Evolutionary conservation across 2,797 vertebrate genomes (phyloP), one percentile per base, ranked within the genome.

Genomic region (Aplochiton taeniatus): DNA sequence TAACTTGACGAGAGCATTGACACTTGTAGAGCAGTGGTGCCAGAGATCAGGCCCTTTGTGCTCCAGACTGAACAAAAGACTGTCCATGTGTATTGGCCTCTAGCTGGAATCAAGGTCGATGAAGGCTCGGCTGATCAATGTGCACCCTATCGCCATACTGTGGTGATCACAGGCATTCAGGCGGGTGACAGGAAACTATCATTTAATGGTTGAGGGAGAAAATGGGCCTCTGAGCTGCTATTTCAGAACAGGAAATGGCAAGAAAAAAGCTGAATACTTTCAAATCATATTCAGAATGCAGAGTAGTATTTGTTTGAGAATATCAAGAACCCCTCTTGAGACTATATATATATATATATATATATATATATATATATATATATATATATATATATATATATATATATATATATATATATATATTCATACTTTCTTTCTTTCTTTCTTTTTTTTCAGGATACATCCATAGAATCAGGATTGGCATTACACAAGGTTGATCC

Each of bases 1-100:
- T 78, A 86, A 78, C 86, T 79, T 78, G 73, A 81, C 75, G 68
- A 67, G 68, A 68, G 87, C 85, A 86, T 82, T 85, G 82, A 82
- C 80, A 83, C 70, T 84, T 55, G 14, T 80, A 71, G 77, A 78
- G 73, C 58, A 77, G 75, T 79, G 72, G 55, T 70, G 19, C 75
- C 17, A 46, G 79, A 77, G 77, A 83, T 52, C 59, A 44, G 63
- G 68, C 63, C 83, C 81, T 31, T 6, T 31, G 31, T 31, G 31
- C 2, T 72, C 73, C 72, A 11, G 41, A 54, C 70, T 72, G 72
- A 55, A 80, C 73, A 76, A 71, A 63, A 71, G 62, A 72, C 70
- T 78, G 79, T 77, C 78, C 75, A n/a, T n/a, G 70, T n/a, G 49
- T 17, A 62, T 63, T 78, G 78, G 74, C 77, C 75, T 80, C 76